Evolutionary conservation across 2,888 invertebrate genomes (phyloP).

Genomic region (Clepsis dumicolana): DNA sequence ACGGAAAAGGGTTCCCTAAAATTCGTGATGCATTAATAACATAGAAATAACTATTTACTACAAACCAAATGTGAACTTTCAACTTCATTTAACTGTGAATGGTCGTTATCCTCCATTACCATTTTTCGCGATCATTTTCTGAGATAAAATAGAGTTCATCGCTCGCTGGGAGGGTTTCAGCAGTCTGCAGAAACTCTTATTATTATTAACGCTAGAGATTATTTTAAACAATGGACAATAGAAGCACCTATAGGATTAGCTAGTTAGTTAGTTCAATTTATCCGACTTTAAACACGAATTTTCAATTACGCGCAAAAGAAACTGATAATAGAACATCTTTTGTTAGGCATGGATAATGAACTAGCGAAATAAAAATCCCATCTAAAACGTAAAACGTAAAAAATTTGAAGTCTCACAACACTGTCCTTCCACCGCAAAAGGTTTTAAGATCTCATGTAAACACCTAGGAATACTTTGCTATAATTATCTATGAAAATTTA

Average conservation of each 20-base stretch:
- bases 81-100: background rate
- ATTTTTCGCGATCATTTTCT: constrained; percentile 31
- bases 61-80: constrained; percentile 4
- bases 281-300: background rate
- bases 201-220: constrained; percentile 21
- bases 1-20: background rate
- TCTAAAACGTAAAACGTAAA: too few relatives aligned
- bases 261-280: background rate
- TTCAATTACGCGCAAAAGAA: too few relatives aligned
- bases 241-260: constrained; percentile 5
- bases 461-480: too few relatives aligned
- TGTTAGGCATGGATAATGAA: too few relatives aligned
- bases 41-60: background rate
- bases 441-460: too few relatives aligned
- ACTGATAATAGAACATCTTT: too few relatives aligned
- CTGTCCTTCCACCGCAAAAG: too few relatives aligned
- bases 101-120: constrained; percentile 1
- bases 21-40: background rate
- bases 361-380: too few relatives aligned
- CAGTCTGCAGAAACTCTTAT: constrained; percentile 4
- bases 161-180: constrained; percentile 20
- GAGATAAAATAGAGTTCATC: constrained; percentile 32
- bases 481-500: too few relatives aligned
- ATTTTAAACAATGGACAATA: constrained; percentile 28
- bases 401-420: too few relatives aligned